Base-by-base conservation (phyloP, 2,113 vertebrate genomes). In the Psophia crepitans region DNA sequence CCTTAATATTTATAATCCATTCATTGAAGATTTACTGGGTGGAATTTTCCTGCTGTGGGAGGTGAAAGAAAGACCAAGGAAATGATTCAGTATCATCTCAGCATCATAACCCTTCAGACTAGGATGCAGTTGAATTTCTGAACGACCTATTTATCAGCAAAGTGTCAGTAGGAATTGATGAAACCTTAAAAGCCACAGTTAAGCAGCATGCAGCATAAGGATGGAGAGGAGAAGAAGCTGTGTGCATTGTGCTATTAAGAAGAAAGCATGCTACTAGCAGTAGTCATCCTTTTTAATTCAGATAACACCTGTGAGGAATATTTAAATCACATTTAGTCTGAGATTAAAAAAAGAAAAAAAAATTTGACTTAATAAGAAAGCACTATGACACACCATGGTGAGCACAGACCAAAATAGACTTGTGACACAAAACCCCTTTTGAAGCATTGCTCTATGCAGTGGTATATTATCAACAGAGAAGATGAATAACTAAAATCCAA, bases 271-370 rank as follows among this genome's bases (percentile, higher is more conserved):
- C 83, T 79, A 97, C 83, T 76, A 92, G 68, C 91, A 83, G 79
- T 91, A 95, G 94, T 89, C 89, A 82, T 96, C 77, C 66, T 75
- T 95, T 96, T 93, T 89, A 94, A 96, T 96, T 97, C 91, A 90
- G 68, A 88, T 96, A 96, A 86, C 94, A 97, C 91, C 95, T 97
- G 94, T 94, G 86, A 91, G 91, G 88, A 96, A 97, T 96, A 97
- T 92, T 96, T 96, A 97, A 97, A 96, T 96, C 95, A 91, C 93
- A 95, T 96, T 96, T 97, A 92, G 86, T 56, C 30, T 91, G 76
- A 96, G 85, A 96, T 92, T 92, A 57, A 93, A 89, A 76, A 92
- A 91, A 75, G 1, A n/a, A 22, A 35, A 26, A 63, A 90, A 94
- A 94, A 64, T 10, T 7, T 54, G 26, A 82, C 81, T 92, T 95